Percentiles rank a stretch among this genome's conserved stretches.
Conservation (phyloP, 92 coral and sea anemone species). For the Muricea muricata region DNA sequence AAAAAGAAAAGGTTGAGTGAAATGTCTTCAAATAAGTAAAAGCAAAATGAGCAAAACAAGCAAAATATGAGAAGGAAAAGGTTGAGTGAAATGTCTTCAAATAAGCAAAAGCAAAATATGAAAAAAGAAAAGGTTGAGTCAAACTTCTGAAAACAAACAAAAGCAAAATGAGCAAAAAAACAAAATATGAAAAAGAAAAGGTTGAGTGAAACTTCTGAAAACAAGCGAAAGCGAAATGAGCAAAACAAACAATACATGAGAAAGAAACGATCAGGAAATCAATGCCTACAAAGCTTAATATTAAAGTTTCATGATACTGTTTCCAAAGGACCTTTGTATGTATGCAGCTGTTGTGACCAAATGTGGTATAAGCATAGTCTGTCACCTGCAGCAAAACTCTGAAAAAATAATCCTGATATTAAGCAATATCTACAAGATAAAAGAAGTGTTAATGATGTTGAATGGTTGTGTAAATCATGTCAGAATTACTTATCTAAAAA, state of each 20-base stretch:
- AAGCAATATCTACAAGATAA: conserved; percentile 29
- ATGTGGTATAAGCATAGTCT: conserved; percentile 55
- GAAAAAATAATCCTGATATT: conserved; percentile 12
- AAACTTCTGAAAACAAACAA: too few relatives aligned
- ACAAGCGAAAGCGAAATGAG: too few relatives aligned
- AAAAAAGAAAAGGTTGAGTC: too few relatives aligned
- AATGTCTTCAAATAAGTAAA: not conserved
- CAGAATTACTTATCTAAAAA: conserved; percentile 50
- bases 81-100: not conserved
- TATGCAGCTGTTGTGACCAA: conserved; percentile 59
- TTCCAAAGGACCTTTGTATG: too few relatives aligned
- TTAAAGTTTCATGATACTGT: too few relatives aligned
- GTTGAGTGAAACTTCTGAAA: too few relatives aligned
- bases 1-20: not conserved
- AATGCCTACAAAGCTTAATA: too few relatives aligned
- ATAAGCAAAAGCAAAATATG: conserved; percentile 16
- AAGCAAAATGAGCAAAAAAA: too few relatives aligned
- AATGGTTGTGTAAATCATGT: conserved; percentile 69
- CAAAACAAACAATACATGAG: too few relatives aligned
- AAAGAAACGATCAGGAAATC: too few relatives aligned
- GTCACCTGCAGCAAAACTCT: not conserved
- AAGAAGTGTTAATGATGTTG: conserved; percentile 60
- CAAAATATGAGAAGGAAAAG: not conserved
- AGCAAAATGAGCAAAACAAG: not conserved
- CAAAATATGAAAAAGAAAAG: too few relatives aligned